phyloP scores from a whole-genome alignment of 2,888 invertebrate genomes.

The Drosophila testacea region DNA sequence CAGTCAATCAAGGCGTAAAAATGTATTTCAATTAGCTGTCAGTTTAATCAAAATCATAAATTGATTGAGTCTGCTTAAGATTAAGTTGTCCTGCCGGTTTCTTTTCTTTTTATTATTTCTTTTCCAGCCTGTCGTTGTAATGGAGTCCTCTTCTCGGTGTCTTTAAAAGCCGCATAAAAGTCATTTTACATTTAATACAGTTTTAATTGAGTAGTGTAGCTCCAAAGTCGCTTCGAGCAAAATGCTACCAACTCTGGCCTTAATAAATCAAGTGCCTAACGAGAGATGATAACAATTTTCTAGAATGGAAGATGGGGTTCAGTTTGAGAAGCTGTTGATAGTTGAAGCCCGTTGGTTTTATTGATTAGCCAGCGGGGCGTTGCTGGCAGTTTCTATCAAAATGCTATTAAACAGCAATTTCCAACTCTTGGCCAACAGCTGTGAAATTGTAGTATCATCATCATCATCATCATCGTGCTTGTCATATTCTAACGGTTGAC shows the following conservation, averaged over 20 bases:
- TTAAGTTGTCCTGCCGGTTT: constrained; percentile 71
- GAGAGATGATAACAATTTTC: constrained; percentile 68
- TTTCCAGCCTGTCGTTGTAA: background rate
- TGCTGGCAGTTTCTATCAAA: constrained; percentile 60
- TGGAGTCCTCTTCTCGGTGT: constrained; percentile 9
- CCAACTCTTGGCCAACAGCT: constrained; percentile 39
- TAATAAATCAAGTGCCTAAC: constrained; percentile 68
- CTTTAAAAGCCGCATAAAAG: constrained; percentile 50
- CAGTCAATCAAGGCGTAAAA: constrained; percentile 55
- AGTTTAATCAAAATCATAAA: constrained; percentile 68
- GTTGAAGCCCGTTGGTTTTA: constrained; percentile 52
- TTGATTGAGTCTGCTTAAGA: constrained; percentile 59
- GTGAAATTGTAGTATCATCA: constrained; percentile 38
- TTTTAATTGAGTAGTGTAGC: constrained; percentile 68
- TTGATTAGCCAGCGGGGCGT: constrained; percentile 70
- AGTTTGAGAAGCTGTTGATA: constrained; percentile 51
- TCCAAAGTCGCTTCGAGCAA: constrained; percentile 8
- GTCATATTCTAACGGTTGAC: constrained; percentile 61
- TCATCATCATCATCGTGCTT: constrained; percentile 11
- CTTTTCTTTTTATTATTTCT: background rate
- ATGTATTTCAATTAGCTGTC: constrained; percentile 71
- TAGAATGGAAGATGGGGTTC: constrained; percentile 28
- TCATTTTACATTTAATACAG: constrained; percentile 76
- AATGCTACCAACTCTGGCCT: constrained; percentile 9
- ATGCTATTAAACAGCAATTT: constrained; percentile 58